Evolutionary conservation across 2,113 vertebrate genomes (phyloP), one percentile per base, ranked within the genome.

Genomic region (Eublepharis macularius): DNA sequence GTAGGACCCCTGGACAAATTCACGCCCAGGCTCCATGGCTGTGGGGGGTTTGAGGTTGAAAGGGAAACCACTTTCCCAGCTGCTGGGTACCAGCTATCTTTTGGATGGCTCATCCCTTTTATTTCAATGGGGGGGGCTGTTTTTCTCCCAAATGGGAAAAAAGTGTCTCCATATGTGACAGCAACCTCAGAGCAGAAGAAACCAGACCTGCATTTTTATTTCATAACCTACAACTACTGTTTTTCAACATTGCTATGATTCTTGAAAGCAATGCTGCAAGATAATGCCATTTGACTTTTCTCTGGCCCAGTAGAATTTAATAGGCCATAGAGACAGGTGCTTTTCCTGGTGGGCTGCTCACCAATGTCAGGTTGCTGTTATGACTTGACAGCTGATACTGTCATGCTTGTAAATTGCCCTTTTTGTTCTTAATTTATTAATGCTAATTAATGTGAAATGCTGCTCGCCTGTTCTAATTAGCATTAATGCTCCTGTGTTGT

Each of bases 361-460:
- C 17, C 21, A 49, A 17, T 72, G 74, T 81, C 87, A 89, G 87
- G 68, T 41, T 72, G 36, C 51, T 85, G n/a, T 86, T 43, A 69
- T 2, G n/a, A 36, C 4, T 57, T 85, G 82, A 43, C 77, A 74
- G 39, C 4, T 83, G 74, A 82, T 29, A 74, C 41, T 4, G n/a
- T 29, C 79, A 54, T 16, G 57, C 1, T 90, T 78, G 49, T 21
- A 89, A 91, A 90, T 34, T 34, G 81, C 34, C 17, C 51, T 9
- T 83, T 91, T 63, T 17, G n/a, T 41, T 47, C 84, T 36, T 87
- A 88, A 90, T 82, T 74, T 82, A 82, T 60, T 51, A 70, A 88
- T 45, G 66, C 11, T 91, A 75, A 86, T 88, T 92, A 82, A 36
- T 63, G 51, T 88, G 80, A 7, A 45, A 88, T 88, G 83, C n/a